Evolutionary conservation across 2,888 invertebrate genomes (phyloP).

Genomic region (Baccha elongata): DNA sequence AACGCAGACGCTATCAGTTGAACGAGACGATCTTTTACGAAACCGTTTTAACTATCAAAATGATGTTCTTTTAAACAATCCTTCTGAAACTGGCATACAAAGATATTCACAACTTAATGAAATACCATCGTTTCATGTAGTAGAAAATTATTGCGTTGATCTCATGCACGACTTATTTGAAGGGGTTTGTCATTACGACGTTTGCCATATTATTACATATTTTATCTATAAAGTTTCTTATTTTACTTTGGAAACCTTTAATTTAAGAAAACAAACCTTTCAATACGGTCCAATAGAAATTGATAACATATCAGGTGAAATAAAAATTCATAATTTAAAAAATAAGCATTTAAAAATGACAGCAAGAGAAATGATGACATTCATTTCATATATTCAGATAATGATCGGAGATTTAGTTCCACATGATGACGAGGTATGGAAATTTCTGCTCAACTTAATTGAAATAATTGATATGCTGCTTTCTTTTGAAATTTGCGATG

Average conservation of each 20-base stretch:
- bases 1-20: constrained; percentile 46
- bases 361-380: constrained; percentile 76
- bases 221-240: constrained; percentile 61
- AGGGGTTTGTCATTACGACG: constrained; percentile 67
- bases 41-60: constrained; percentile 66
- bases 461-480: constrained; percentile 16
- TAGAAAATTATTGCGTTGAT: constrained; percentile 74
- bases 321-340: constrained; percentile 48
- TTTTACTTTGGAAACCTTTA: constrained; percentile 73
- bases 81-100: constrained; percentile 71
- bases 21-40: constrained; percentile 64
- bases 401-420: constrained; percentile 74
- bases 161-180: constrained; percentile 73
- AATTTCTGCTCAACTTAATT: constrained; percentile 5
- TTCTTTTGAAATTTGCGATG: neutral
- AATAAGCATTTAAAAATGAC: constrained; percentile 67
- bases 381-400: constrained; percentile 72
- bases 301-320: constrained; percentile 67
- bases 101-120: constrained; percentile 74
- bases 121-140: constrained; percentile 19
- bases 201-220: constrained; percentile 71
- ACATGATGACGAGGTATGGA: constrained; percentile 74
- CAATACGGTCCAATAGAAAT: constrained; percentile 74
- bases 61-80: constrained; percentile 49
- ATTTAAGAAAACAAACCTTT: constrained; percentile 74